These are phyloP conservation scores for Lagria hirta DNA, from an alignment of 2,888 invertebrate genomes.

Conservation along the genomic window DNA sequence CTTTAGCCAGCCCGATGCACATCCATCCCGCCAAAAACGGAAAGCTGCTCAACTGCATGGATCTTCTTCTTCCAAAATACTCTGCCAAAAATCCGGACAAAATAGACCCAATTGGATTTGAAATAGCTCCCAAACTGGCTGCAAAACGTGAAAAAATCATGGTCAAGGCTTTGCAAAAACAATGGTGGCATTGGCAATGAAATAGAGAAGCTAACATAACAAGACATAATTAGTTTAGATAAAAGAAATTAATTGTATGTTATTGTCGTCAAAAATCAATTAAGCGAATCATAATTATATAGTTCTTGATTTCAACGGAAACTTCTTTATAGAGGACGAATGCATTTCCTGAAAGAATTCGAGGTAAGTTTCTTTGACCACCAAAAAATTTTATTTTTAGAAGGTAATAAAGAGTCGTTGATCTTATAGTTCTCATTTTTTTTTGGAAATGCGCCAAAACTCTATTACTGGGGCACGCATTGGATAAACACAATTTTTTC, in stretches of 20 bases:
- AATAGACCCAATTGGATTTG: slow-evolving; percentile 70
- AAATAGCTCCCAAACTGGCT: slow-evolving; percentile 73
- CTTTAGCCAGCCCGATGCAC: slow-evolving; percentile 65
- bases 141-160: slow-evolving; percentile 36
- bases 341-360: no score
- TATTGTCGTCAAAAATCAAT: slow-evolving; percentile 11
- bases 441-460: no score
- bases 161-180: slow-evolving; percentile 5
- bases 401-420: no score
- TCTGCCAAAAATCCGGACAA: slow-evolving; percentile 70
- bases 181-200: slow-evolving; percentile 15
- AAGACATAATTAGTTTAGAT: neutral
- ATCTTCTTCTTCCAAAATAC: slow-evolving; percentile 63
- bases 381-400: no score
- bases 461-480: no score
- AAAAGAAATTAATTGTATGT: neutral
- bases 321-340: no score
- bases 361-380: no score
- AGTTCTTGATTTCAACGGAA: slow-evolving; percentile 14
- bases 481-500: no score
- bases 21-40: slow-evolving; percentile 72
- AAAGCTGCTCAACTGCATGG: slow-evolving; percentile 67
- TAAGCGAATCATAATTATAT: no score
- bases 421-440: no score
- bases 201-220: no score